Evolutionary conservation across 2,797 vertebrate genomes (phyloP), one percentile per base, ranked within the genome.

Genomic region (Gouania willdenowi): DNA sequence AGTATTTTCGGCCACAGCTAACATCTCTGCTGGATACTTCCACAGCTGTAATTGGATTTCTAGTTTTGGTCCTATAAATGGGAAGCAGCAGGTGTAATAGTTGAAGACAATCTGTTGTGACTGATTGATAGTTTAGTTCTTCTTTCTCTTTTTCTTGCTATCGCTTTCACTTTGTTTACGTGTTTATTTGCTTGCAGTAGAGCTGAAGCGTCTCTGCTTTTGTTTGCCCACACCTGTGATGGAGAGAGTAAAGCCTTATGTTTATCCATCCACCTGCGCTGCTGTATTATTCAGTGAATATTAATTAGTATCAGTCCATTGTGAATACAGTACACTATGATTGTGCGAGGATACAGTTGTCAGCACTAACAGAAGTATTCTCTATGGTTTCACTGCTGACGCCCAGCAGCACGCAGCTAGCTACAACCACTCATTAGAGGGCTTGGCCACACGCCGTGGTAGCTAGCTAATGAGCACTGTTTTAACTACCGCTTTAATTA

Each of bases 401-500:
- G 38, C 48, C 25, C 33, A 3, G 64, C 70, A 65, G 59, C 69
- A 51, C 48, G 63, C 58, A 39, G 55, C 54, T 70, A 66, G 58
- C 69, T 45, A 36, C 70, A 71, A 53, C 32, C 58, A 41, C 67
- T 82, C 67, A 81, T 82, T 76, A 75, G 55, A 66, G 66, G 56
- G 59, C 57, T 67, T 45, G 63, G 63, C 58, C 56, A 67, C 56
- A 10, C 73, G 77, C 72, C 36, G 54, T 68, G 75, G 59, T 77
- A 76, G 71, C 41, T 42, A 81, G 65, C 73, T 89, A 90, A 89
- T 88, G 78, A 90, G 87, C 82, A 50, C 68, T 59, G 63, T 79
- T 83, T 82, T 87, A 89, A 87, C 88, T 73, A 86, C 72, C 77
- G 58, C 53, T 80, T 88, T 89, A 90, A 91, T 90, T 91, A 89